These are phyloP conservation scores for Macropus fuliginosus DNA, from an alignment of 2,797 vertebrate species.

Conservation along the genomic window DNA sequence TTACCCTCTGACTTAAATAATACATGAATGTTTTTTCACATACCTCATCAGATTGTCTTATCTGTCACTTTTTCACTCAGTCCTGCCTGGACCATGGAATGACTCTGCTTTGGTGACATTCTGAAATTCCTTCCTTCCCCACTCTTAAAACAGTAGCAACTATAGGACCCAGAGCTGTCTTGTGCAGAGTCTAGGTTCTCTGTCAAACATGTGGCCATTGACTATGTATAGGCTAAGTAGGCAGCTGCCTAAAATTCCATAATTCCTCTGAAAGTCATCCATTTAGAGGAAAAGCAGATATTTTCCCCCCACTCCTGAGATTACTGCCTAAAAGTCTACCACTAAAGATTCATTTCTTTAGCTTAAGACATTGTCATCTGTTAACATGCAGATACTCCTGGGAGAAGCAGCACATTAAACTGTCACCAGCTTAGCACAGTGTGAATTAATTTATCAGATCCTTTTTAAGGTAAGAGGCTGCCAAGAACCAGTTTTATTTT, in stretches of 20 bases:
- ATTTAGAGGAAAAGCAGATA: background rate
- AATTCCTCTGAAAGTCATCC: background rate
- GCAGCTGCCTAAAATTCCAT: background rate
- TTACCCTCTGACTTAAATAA: background rate
- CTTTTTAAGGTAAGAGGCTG: background rate
- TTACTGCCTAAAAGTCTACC: background rate
- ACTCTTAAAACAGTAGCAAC: background rate
- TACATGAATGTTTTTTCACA: background rate
- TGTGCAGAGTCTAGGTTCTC: background rate
- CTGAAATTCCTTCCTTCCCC: background rate
- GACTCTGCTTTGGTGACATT: background rate
- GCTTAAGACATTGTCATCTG: background rate
- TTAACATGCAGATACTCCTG: background rate
- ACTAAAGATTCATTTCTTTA: background rate
- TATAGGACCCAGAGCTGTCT: background rate
- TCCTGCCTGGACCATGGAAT: background rate
- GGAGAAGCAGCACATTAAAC: background rate
- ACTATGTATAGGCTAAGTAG: background rate
- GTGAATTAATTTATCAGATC: background rate
- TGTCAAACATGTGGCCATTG: background rate
- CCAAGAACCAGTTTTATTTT: background rate
- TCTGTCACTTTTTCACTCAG: background rate
- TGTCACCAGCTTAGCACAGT: constrained; percentile 3
- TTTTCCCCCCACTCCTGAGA: background rate
- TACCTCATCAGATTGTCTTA: background rate